Conservation (phyloP, 2,797 vertebrate species). For the Ibycter americanus region DNA sequence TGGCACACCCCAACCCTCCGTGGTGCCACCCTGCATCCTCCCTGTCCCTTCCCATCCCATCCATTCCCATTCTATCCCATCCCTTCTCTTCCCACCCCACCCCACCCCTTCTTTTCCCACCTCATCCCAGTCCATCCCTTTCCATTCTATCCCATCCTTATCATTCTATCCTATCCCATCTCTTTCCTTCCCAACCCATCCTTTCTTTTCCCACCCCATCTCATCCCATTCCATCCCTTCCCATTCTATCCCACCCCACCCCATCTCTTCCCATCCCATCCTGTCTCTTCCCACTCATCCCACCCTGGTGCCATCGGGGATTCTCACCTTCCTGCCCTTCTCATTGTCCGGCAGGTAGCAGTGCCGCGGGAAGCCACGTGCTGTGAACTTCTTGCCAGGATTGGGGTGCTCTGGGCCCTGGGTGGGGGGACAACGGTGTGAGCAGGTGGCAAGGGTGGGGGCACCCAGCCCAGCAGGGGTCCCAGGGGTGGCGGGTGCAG, state of each 20-base stretch:
- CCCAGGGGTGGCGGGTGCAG: accelerated
- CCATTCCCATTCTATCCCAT: too few species aligned
- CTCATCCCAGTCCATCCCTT: too few species aligned
- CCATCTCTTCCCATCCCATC: too few species aligned
- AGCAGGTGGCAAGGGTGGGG: accelerated
- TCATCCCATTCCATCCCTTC: too few species aligned
- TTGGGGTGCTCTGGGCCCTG: slow-evolving; percentile 94
- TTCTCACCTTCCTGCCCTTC: slow-evolving; percentile 90
- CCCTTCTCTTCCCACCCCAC: neutral
- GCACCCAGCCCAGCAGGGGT: accelerated
- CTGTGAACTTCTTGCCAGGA: slow-evolving; percentile 94
- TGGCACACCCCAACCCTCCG: too few species aligned
- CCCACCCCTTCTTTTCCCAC: too few species aligned
- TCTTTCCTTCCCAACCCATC: neutral
- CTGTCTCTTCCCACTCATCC: too few species aligned
- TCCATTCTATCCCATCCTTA: too few species aligned
- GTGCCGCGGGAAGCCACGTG: slow-evolving; percentile 94
- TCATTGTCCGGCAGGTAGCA: slow-evolving; percentile 96
- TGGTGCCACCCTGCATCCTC: neutral
- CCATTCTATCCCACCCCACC: too few species aligned
- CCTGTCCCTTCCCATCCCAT: neutral
- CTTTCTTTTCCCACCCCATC: too few species aligned
- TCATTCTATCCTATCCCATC: neutral
- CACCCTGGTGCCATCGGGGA: accelerated
- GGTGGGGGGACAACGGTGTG: accelerated